A percentile compares a stretch with the other conserved stretches of the same genome.
Evolutionary conservation across 2,797 vertebrate genomes (phyloP).

Genomic region (Hipposideros larvatus): DNA sequence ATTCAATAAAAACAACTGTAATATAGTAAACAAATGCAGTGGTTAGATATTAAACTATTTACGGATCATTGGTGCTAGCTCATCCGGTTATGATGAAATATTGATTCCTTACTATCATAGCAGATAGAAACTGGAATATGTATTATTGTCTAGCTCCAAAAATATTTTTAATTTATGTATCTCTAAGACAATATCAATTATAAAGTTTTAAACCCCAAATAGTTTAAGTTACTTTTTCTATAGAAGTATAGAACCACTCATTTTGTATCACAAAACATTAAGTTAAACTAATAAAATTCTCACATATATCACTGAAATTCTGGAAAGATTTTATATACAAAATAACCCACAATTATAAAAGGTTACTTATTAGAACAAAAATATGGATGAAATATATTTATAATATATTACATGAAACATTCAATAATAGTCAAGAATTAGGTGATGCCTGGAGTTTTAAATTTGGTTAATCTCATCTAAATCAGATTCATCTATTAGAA

Average conservation of each 20-base stretch:
- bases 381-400: not conserved
- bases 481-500: not conserved
- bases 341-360: not conserved
- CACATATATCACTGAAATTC: not conserved
- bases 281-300: not conserved
- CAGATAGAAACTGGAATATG: slow-evolving; percentile 1
- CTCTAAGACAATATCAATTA: not conserved
- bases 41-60: slow-evolving; percentile 33
- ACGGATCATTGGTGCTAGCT: slow-evolving; percentile 37
- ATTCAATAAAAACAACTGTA: slow-evolving; percentile 11
- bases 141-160: slow-evolving; percentile 16
- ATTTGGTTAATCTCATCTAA: not conserved
- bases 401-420: not conserved
- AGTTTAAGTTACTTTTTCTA: not conserved
- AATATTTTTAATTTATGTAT: not conserved
- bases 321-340: not conserved
- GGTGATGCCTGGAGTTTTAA: not conserved
- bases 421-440: not conserved
- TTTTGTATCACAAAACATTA: not conserved
- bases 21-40: slow-evolving; percentile 15
- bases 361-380: not conserved
- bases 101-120: slow-evolving; percentile 5
- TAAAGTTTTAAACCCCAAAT: not conserved
- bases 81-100: slow-evolving; percentile 64
- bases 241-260: not conserved